Percentiles rank a stretch among this genome's conserved stretches.
Conservation (phyloP, 2,113 vertebrate genomes). For the Solenodon paradoxus region DNA sequence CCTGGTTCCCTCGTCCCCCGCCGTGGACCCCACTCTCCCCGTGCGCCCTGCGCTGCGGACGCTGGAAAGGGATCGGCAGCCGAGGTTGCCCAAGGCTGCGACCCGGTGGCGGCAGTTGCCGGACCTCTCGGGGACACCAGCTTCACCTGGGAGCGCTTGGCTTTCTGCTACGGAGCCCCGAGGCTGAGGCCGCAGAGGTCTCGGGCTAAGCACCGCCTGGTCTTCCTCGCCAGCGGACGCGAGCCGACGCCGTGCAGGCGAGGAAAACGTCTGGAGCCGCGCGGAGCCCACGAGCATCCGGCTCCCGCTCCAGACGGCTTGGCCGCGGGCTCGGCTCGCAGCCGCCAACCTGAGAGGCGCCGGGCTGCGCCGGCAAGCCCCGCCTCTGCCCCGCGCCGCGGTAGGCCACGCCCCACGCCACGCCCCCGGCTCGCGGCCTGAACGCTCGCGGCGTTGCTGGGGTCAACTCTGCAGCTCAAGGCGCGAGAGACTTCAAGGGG, state of each 20-base stretch:
- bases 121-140: not conserved
- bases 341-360: not conserved
- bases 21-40: not conserved
- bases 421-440: not conserved
- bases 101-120: rapidly evolving
- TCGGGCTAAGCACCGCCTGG: not conserved
- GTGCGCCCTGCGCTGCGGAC: not conserved
- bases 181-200: not conserved
- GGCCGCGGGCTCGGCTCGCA: not conserved
- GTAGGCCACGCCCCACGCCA: not conserved
- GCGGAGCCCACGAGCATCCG: not conserved
- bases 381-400: not conserved
- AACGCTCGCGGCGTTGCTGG: rapidly evolving
- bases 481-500: rapidly evolving
- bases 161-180: not conserved
- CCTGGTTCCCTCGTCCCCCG: not conserved
- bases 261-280: not conserved
- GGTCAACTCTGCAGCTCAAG: rapidly evolving
- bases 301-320: rapidly evolving
- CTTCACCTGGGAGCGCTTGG: slow-evolving; percentile 1
- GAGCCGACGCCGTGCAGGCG: not conserved
- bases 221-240: rapidly evolving
- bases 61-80: not conserved
- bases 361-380: not conserved
- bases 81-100: not conserved